Evolutionary conservation across 2,113 vertebrate species (phyloP).

Genomic region (Sporophila hypoxantha): DNA sequence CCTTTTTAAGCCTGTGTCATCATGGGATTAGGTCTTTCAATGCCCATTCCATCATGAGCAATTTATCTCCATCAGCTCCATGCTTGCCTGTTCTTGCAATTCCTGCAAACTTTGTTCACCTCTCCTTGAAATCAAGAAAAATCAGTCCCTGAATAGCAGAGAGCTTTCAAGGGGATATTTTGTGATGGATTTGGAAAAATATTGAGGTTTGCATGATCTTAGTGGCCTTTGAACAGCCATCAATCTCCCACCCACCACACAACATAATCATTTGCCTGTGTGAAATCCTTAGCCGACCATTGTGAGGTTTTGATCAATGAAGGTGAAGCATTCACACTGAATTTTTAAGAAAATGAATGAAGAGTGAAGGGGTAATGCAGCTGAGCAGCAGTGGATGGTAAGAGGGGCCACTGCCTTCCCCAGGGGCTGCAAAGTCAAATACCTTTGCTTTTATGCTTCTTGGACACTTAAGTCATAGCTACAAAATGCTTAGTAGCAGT

Average conservation of each 20-base stretch:
- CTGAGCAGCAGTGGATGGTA: not conserved
- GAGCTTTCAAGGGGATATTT: not conserved
- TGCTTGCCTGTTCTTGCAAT: not conserved
- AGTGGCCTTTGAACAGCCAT: not conserved
- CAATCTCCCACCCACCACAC: not conserved
- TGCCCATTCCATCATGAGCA: not conserved
- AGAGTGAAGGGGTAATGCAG: not conserved
- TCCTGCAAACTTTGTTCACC: not conserved
- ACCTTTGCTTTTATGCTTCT: not conserved
- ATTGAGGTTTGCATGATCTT: not conserved
- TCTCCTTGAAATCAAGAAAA: not conserved
- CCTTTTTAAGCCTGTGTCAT: not conserved
- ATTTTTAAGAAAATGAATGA: not conserved
- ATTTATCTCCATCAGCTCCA: not conserved
- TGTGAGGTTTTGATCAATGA: not conserved
- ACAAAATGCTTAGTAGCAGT: not conserved
- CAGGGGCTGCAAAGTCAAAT: not conserved
- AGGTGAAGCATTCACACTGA: not conserved
- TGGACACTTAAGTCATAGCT: not conserved
- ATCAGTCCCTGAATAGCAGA: not conserved
- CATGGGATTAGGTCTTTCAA: not conserved
- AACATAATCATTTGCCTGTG: not conserved
- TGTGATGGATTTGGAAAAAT: not conserved
- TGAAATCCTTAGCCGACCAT: not conserved
- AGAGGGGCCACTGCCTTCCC: not conserved